These are phyloP conservation scores for Muntiacus muntjak DNA, from an alignment of 2,113 vertebrate species.

Conservation along the genomic window DNA sequence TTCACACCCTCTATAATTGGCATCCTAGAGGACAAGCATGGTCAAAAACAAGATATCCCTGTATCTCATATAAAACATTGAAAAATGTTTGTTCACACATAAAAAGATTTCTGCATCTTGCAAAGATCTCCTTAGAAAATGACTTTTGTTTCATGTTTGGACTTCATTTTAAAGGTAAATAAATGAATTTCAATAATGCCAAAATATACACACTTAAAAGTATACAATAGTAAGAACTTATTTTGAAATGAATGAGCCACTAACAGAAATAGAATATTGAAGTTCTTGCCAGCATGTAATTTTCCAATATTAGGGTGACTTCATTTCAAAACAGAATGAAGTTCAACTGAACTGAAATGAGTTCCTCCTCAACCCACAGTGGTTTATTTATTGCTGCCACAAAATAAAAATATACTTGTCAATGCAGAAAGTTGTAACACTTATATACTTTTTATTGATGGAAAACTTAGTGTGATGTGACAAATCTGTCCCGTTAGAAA, in stretches of 20 bases:
- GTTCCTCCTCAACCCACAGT: not conserved
- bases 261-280: not conserved
- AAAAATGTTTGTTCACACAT: not conserved
- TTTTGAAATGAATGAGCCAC: not conserved
- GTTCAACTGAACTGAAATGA: not conserved
- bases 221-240: not conserved
- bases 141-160: not conserved
- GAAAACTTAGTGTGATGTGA: not conserved
- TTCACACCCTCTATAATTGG: not conserved
- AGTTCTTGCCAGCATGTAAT: not conserved
- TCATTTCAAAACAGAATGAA: constrained; percentile 17
- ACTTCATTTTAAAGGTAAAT: not conserved
- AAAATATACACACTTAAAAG: not conserved
- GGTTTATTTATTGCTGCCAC: not conserved
- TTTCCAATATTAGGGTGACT: not conserved
- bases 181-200: not conserved
- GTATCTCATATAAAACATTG: not conserved
- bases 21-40: not conserved
- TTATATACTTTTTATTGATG: not conserved
- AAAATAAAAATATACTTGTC: constrained; percentile 16
- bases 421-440: not conserved
- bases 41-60: not conserved
- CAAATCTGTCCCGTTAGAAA: not conserved
- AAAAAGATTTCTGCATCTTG: not conserved
- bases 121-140: constrained; percentile 8